Conservation (phyloP, 2,888 invertebrate species). For the Strigamia maritima region DNA sequence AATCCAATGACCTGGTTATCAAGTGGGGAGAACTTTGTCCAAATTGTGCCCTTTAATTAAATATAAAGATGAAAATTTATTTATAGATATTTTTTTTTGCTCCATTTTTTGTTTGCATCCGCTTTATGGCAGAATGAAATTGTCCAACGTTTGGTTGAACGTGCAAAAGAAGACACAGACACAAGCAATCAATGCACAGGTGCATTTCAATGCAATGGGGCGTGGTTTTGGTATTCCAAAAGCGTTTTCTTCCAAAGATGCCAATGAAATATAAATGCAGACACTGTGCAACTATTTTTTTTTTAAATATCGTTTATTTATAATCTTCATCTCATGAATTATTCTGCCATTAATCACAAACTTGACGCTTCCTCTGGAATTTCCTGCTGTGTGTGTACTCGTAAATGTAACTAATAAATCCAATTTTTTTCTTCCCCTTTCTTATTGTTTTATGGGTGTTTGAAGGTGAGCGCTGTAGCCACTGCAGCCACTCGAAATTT, state of each 20-base stretch:
- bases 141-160: neutral
- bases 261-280: conserved; percentile 20
- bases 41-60: conserved; percentile 26
- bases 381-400: neutral
- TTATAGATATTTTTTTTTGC: neutral
- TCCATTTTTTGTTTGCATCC: neutral
- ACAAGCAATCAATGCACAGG: conserved; percentile 14
- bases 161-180: conserved; percentile 1
- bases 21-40: conserved; percentile 13
- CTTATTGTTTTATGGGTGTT: conserved; percentile 7
- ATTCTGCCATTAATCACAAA: neutral
- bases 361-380: neutral
- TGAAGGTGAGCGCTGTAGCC: neutral
- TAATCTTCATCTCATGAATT: conserved; percentile 9
- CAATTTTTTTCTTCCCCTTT: neutral
- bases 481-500: neutral
- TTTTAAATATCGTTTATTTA: neutral
- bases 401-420: conserved; percentile 11
- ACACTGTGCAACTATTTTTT: neutral
- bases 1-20: conserved; percentile 30
- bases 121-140: neutral
- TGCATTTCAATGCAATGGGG: conserved; percentile 32
- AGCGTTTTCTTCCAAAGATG: neutral
- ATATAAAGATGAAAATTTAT: conserved; percentile 25
- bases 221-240: conserved; percentile 12